Conservation (phyloP, 2,888 invertebrate genomes). For the Cantharis nigra region DNA sequence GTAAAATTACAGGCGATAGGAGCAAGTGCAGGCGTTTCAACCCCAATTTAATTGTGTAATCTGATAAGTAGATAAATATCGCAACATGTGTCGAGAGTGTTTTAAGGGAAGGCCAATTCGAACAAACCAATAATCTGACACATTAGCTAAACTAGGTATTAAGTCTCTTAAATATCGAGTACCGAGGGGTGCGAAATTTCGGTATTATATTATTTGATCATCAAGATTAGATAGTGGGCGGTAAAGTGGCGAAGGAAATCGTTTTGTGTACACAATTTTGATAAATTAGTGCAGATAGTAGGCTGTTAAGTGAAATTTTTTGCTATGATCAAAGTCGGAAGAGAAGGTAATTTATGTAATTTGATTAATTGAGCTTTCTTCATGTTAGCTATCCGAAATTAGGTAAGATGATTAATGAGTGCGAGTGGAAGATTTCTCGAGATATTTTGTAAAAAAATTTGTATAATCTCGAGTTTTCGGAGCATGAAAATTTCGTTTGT, state of each 20-base stretch:
- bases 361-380: not conserved
- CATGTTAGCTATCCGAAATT: not conserved
- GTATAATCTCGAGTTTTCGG: not conserved
- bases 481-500: not conserved
- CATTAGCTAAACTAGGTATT: slow-evolving; percentile 38
- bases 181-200: slow-evolving; percentile 13
- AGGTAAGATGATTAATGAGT: not conserved
- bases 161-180: slow-evolving; percentile 25
- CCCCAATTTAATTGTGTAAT: slow-evolving; percentile 29
- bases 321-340: not conserved
- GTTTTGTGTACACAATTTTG: slow-evolving; percentile 13
- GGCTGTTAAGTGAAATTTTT: not conserved
- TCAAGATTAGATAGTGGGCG: slow-evolving; percentile 36
- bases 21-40: slow-evolving; percentile 17
- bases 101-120: slow-evolving; percentile 34
- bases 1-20: not conserved
- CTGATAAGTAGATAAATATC: slow-evolving; percentile 46
- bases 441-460: not conserved
- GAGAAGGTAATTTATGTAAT: not conserved
- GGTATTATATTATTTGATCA: slow-evolving; percentile 24
- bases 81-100: slow-evolving; percentile 51
- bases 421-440: not conserved
- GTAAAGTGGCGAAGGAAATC: slow-evolving; percentile 33
- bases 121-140: slow-evolving; percentile 37
- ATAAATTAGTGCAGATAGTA: slow-evolving; percentile 5